phyloP scores from a whole-genome alignment of 2,888 invertebrate species.

The Cosmorhoe ocellata region DNA sequence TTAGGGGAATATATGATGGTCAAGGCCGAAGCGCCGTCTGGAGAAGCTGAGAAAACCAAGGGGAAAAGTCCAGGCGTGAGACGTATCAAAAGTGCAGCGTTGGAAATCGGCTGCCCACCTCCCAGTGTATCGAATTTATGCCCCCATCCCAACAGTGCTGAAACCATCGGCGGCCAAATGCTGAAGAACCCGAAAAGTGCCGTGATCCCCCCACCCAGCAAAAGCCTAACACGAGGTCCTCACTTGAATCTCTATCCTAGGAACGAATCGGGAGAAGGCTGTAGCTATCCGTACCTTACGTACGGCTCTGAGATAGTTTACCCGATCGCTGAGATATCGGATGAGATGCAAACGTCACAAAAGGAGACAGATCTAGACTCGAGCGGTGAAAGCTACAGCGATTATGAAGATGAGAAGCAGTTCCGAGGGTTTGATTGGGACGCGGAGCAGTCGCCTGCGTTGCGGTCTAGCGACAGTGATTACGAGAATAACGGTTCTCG shows the following conservation, averaged over 20 bases:
- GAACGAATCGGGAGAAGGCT: constrained; percentile 86
- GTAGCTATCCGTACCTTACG: constrained; percentile 86
- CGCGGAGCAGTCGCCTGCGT: constrained; percentile 70
- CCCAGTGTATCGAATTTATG: constrained; percentile 87
- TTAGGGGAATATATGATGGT: constrained; percentile 80
- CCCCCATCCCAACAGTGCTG: constrained; percentile 91
- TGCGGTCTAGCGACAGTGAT: constrained; percentile 84
- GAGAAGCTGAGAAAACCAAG: constrained; percentile 69
- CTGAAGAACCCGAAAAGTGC: constrained; percentile 85
- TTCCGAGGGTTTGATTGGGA: constrained; percentile 79
- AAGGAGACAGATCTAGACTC: constrained; percentile 84
- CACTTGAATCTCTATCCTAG: constrained; percentile 87
- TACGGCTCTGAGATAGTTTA: constrained; percentile 90
- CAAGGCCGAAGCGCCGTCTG: constrained; percentile 73
- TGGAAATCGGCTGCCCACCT: constrained; percentile 87
- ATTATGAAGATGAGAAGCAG: constrained; percentile 84
- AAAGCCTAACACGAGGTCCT: constrained; percentile 86
- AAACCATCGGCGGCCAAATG: constrained; percentile 87
- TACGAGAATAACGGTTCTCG: constrained; percentile 87
- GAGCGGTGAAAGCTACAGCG: constrained; percentile 83
- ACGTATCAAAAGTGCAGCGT: constrained; percentile 86
- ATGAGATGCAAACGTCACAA: constrained; percentile 88
- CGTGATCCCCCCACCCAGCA: constrained; percentile 86
- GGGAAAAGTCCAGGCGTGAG: constrained; percentile 85
- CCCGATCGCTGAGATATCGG: constrained; percentile 92